These are phyloP conservation scores for Choristoneura fumiferana DNA, from an alignment of 1,140 invertebrate genomes.

Conservation along the genomic window DNA sequence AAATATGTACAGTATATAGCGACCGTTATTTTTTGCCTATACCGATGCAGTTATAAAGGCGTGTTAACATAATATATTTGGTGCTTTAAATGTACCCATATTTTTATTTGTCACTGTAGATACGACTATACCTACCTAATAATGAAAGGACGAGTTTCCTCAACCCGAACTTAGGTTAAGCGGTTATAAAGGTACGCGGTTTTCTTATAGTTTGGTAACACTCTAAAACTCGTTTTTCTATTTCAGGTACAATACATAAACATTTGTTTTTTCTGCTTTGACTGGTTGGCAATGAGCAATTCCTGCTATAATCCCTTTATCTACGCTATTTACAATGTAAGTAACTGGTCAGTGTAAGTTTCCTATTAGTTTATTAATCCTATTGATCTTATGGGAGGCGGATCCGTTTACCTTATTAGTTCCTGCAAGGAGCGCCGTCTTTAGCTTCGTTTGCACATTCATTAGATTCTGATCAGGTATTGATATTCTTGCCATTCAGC, in stretches of 20 bases:
- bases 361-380: not conserved
- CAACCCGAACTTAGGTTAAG: too few relatives aligned
- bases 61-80: too few relatives aligned
- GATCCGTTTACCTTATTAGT: constrained; percentile 7
- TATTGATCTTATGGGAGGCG: not conserved
- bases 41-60: too few relatives aligned
- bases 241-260: constrained; percentile 86
- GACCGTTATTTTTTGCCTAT: too few relatives aligned
- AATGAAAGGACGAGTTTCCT: too few relatives aligned
- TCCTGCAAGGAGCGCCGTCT: not conserved
- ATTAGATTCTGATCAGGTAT: not conserved
- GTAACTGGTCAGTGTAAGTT: constrained; percentile 50
- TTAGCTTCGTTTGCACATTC: constrained; percentile 8
- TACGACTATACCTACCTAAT: too few relatives aligned
- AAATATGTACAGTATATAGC: too few relatives aligned
- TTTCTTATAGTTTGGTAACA: too few relatives aligned
- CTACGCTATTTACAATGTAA: constrained; percentile 91
- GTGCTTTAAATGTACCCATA: too few relatives aligned
- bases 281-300: constrained; percentile 93
- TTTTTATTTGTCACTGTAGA: too few relatives aligned
- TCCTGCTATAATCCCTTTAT: constrained; percentile 93
- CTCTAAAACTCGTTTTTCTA: too few relatives aligned
- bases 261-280: constrained; percentile 88
- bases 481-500: not conserved
- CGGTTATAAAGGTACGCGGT: too few relatives aligned